A percentile compares a stretch with the other conserved stretches of the same genome.
These are phyloP conservation scores for Pogonomyrmex californicus DNA, from an alignment of 1,140 invertebrate genomes.

Conservation along the genomic window DNA sequence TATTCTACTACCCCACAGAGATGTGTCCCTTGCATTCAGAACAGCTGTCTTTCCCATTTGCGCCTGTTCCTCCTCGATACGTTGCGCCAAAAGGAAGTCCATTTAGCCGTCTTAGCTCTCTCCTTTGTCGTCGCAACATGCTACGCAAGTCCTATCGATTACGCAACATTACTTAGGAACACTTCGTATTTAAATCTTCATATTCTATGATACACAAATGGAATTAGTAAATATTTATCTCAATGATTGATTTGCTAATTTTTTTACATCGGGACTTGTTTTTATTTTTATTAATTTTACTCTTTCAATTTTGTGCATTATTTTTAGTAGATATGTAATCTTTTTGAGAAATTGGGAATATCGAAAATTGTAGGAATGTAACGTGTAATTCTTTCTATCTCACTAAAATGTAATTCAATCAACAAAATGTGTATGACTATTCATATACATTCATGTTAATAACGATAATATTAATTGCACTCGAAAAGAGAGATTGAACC, in stretches of 20 bases:
- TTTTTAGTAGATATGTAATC: slow-evolving; percentile 14
- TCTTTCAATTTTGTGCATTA: not conserved
- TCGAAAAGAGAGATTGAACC: not conserved
- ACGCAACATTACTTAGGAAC: not conserved
- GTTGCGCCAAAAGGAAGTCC: slow-evolving; percentile 32
- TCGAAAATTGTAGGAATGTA: not conserved
- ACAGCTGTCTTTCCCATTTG: slow-evolving; percentile 77
- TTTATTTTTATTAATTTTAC: not conserved
- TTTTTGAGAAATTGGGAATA: not conserved
- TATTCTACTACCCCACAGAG: slow-evolving; percentile 76
- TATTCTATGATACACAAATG: not conserved
- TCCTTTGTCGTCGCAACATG: not conserved
- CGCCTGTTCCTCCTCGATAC: slow-evolving; percentile 38
- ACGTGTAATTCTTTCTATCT: not conserved
- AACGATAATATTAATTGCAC: not conserved
- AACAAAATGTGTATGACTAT: not conserved
- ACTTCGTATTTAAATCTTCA: not conserved
- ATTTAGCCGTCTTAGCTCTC: slow-evolving; percentile 20
- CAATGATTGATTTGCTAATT: not conserved
- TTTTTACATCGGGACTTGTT: not conserved
- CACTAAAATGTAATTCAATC: not conserved
- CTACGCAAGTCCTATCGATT: not conserved
- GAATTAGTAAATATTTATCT: not conserved
- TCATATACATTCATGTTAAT: not conserved
- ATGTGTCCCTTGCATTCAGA: slow-evolving; percentile 75